Evolutionary conservation across 2,113 vertebrate genomes (phyloP).

Genomic region (Ariopsis seemanni): DNA sequence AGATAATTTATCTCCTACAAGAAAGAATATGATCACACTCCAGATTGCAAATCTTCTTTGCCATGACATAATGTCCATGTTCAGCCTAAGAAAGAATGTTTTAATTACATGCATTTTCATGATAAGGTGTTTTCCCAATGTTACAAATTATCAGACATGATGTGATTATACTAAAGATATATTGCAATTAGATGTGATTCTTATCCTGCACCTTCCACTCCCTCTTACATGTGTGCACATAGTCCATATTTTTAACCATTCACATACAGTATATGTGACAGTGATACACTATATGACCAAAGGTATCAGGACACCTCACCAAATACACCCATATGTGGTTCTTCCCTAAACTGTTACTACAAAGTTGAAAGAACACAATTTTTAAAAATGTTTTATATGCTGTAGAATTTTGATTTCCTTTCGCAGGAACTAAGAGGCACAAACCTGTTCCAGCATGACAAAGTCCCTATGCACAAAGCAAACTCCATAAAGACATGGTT

Average conservation of each 20-base stretch:
- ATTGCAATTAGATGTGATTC: constrained; percentile 33
- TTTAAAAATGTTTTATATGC: not conserved
- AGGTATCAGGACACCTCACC: not conserved
- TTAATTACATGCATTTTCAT: constrained; percentile 68
- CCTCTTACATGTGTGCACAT: not conserved
- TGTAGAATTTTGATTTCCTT: not conserved
- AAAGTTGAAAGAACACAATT: not conserved
- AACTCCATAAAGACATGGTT: too few relatives aligned
- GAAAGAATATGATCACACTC: not conserved
- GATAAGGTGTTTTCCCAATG: constrained; percentile 45
- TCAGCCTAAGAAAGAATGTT: constrained; percentile 22
- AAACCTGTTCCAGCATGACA: not conserved
- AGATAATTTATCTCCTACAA: not conserved
- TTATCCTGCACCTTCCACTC: not conserved
- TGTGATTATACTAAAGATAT: constrained; percentile 54
- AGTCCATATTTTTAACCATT: not conserved
- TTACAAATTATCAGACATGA: constrained; percentile 42
- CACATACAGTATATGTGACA: not conserved
- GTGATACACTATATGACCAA: not conserved
- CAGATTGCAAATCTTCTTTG: not conserved
- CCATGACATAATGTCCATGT: constrained; percentile 25
- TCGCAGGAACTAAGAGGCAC: not conserved
- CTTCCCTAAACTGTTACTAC: not conserved
- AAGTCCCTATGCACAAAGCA: too few relatives aligned
- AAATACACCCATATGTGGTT: not conserved